Percentiles rank a stretch among this genome's conserved stretches.
phyloP scores from a whole-genome alignment of 2,113 vertebrate species.

The Corvus hawaiiensis region DNA sequence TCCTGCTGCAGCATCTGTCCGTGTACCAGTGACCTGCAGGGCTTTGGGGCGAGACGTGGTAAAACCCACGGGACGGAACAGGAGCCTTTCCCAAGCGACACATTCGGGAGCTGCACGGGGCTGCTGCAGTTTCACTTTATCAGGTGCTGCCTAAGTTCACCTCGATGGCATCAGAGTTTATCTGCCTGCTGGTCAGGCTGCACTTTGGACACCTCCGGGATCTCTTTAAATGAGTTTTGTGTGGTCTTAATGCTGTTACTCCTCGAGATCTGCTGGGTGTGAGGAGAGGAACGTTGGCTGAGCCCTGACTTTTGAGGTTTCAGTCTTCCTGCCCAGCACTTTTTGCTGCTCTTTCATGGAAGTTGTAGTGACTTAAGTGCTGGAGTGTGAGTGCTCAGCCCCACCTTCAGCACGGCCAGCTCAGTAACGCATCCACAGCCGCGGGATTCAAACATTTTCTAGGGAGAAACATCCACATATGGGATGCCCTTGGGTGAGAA shows the following conservation, averaged over 20 bases:
- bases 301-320: not conserved
- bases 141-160: not conserved
- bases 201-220: not conserved
- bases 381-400: not conserved
- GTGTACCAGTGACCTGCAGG: rapidly evolving
- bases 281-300: not conserved
- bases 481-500: not conserved
- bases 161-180: not conserved
- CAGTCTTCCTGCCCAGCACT: not conserved
- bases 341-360: not conserved
- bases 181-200: not conserved
- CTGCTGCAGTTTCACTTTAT: not conserved
- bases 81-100: rapidly evolving
- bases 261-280: not conserved
- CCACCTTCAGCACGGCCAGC: rapidly evolving
- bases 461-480: rapidly evolving
- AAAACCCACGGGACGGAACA: rapidly evolving
- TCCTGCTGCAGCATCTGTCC: not conserved
- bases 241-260: not conserved
- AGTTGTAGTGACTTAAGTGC: not conserved
- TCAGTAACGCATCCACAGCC: not conserved
- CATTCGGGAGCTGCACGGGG: rapidly evolving
- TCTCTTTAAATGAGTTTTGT: not conserved
- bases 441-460: rapidly evolving
- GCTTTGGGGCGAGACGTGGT: rapidly evolving